These are phyloP conservation scores for Geophilus truncorum DNA, from an alignment of 2,888 invertebrate genomes.

Conservation along the genomic window DNA sequence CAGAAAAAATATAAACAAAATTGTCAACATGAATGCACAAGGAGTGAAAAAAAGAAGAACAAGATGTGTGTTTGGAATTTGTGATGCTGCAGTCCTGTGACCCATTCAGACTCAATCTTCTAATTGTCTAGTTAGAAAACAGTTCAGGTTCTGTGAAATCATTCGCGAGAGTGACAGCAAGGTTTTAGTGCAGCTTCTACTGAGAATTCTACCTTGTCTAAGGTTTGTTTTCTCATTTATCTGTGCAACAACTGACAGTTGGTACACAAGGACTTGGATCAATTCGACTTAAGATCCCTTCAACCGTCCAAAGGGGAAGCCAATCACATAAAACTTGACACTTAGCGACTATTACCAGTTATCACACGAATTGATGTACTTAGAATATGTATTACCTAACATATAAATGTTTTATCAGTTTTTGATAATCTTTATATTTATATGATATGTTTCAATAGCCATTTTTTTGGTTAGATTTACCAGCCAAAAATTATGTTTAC, in stretches of 20 bases:
- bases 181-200: background rate
- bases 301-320: background rate
- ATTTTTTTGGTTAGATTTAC: too few relatives aligned
- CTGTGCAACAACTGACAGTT: background rate
- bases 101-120: background rate
- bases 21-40: background rate
- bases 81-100: background rate
- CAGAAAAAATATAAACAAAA: background rate
- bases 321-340: background rate
- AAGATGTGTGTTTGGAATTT: background rate
- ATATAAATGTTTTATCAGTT: too few relatives aligned
- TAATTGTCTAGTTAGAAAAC: slow-evolving; percentile 11
- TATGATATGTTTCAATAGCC: too few relatives aligned
- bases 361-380: too few relatives aligned
- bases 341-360: background rate
- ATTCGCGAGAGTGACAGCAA: background rate
- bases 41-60: background rate
- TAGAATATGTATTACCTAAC: too few relatives aligned
- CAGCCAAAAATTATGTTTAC: too few relatives aligned
- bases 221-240: slow-evolving; percentile 11
- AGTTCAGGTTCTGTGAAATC: slow-evolving; percentile 1
- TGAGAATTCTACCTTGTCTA: slow-evolving; percentile 1
- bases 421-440: background rate
- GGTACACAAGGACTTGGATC: background rate
- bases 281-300: background rate